These are phyloP conservation scores for Arizona elegans DNA, from an alignment of 2,113 vertebrate species.

Conservation along the genomic window DNA sequence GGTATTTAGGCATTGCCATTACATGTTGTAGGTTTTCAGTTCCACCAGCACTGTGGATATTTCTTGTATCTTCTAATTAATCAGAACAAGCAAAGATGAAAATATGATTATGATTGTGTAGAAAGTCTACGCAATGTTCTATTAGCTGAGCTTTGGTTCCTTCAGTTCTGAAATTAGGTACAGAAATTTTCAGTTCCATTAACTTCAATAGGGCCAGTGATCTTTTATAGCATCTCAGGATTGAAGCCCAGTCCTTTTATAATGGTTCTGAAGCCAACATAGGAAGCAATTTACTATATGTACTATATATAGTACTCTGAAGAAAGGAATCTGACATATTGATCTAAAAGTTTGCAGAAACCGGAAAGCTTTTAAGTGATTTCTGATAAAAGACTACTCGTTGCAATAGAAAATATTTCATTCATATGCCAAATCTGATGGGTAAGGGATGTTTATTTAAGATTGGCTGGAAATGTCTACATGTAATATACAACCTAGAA, in stretches of 20 bases:
- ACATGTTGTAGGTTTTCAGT: neutral
- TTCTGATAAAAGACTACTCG: conserved; percentile 24
- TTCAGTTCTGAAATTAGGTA: conserved; percentile 8
- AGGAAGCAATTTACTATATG: conserved; percentile 33
- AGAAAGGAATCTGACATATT: neutral
- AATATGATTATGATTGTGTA: conserved; percentile 1
- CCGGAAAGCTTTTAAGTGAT: conserved; percentile 20
- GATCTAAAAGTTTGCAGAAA: conserved; percentile 14
- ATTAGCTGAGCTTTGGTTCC: neutral
- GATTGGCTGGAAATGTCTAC: neutral
- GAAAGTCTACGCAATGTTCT: conserved; percentile 11
- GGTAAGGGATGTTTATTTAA: neutral
- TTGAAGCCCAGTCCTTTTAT: neutral
- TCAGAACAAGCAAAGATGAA: conserved; percentile 16
- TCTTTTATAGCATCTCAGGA: conserved; percentile 11
- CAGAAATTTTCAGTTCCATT: conserved; percentile 25
- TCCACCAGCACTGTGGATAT: neutral
- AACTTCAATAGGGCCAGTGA: conserved; percentile 3
- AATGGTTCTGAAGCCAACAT: conserved; percentile 17
- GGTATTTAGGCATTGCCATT: neutral
- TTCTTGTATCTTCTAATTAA: conserved; percentile 22
- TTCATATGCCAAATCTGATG: neutral
- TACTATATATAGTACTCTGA: conserved; percentile 18
- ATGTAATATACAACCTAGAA: conserved; percentile 1
- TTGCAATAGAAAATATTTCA: conserved; percentile 16